A percentile compares a stretch with the other conserved stretches of the same genome.
phyloP scores from a whole-genome alignment of 2,888 invertebrate species.

The Pyrrhia umbra region DNA sequence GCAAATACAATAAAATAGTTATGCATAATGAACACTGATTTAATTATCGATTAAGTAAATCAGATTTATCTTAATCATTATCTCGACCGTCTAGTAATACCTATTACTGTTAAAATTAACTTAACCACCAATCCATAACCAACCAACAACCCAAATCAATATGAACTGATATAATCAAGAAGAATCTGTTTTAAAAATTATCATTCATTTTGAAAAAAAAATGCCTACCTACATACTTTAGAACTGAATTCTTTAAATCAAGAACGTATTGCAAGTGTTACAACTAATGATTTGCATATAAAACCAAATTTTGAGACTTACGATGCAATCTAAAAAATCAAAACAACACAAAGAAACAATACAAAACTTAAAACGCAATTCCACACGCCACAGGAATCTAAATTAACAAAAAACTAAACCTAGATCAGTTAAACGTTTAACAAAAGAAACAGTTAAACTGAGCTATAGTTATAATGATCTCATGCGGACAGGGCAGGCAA shows the following conservation, averaged over 20 bases:
- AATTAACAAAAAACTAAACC: constrained; percentile 59
- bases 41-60: constrained; percentile 9
- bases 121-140: neutral
- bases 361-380: constrained; percentile 18
- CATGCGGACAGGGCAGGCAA: constrained; percentile 65
- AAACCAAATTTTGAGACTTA: constrained; percentile 14
- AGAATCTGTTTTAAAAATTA: too few relatives aligned
- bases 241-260: neutral
- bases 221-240: neutral
- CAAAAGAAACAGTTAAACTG: constrained; percentile 65
- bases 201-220: neutral
- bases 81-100: neutral
- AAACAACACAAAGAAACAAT: constrained; percentile 26
- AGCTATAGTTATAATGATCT: constrained; percentile 67
- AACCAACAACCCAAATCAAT: constrained; percentile 6
- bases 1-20: constrained; percentile 12
- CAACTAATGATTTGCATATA: constrained; percentile 10
- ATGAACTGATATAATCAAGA: neutral
- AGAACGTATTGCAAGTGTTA: neutral
- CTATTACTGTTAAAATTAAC: neutral
- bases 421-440: constrained; percentile 60
- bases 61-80: neutral
- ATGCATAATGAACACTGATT: constrained; percentile 9
- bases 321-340: constrained; percentile 8
- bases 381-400: constrained; percentile 34